Evolutionary conservation across 2,888 invertebrate genomes (phyloP).

Genomic region (Nephrocerus scutellatus): DNA sequence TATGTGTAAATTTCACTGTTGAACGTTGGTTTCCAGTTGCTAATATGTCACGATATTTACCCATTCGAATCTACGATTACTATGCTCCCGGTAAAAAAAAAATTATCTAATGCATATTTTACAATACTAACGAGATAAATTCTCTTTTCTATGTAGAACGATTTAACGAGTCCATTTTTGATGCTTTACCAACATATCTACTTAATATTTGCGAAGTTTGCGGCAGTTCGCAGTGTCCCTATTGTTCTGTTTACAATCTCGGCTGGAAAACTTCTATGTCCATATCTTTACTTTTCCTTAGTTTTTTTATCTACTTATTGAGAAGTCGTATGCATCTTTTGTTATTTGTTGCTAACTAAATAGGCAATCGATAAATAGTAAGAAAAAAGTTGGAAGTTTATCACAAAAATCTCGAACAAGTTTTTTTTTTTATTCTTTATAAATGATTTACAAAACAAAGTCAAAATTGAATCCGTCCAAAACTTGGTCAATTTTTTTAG

Average conservation of each 20-base stretch:
- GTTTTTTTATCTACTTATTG: constrained; percentile 38
- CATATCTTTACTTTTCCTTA: constrained; percentile 36
- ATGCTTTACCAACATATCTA: constrained; percentile 76
- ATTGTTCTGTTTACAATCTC: constrained; percentile 77
- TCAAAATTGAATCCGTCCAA: constrained; percentile 4
- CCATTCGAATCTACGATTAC: constrained; percentile 88
- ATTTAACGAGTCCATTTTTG: constrained; percentile 86
- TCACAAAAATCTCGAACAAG: constrained; percentile 7
- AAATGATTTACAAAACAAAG: neutral
- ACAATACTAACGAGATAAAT: neutral
- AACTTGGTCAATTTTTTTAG: neutral
- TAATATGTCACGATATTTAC: constrained; percentile 89
- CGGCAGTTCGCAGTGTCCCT: constrained; percentile 89
- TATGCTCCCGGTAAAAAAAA: constrained; percentile 90
- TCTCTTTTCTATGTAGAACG: constrained; percentile 58
- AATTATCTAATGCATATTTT: too few species aligned
- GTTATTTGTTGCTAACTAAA: constrained; percentile 14
- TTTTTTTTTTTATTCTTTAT: constrained; percentile 5
- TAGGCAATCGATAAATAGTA: too few species aligned
- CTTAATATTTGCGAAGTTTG: constrained; percentile 91
- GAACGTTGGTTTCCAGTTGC: constrained; percentile 95
- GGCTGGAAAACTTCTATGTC: constrained; percentile 42
- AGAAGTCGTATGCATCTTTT: constrained; percentile 37
- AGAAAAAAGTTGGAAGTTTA: neutral
- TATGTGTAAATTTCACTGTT: constrained; percentile 86